Base-by-base conservation (phyloP, 2,113 vertebrate species). In the Okapia johnstoni region DNA sequence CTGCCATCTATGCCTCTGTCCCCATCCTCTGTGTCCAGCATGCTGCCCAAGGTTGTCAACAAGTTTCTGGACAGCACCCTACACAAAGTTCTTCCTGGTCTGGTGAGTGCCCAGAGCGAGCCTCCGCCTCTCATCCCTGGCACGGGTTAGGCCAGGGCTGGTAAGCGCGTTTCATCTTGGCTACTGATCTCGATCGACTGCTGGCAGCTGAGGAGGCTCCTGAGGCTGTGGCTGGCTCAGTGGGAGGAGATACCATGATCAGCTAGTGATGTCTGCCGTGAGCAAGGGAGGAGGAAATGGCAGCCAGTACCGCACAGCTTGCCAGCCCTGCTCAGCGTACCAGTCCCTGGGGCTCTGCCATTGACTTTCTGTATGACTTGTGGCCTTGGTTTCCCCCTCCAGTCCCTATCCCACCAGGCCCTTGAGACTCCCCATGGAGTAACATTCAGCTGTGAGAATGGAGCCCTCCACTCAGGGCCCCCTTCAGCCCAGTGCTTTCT, bases 61-160 rank as follows among this genome's bases (percentile, higher is more conserved):
- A 98, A 96, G 87, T 98, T 98, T 94, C 61, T 99, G 97, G 90
- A 98, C 60, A 96, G 91, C 94, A 98, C 96, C 30, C 98, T 99
- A 16, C 97, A 90, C 86, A 99, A 98, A 83, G 66, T 98, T 58
- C 96, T 99, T 80, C 98, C 97, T 1, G 57, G 36, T 60, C 60
- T 98, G 98, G 58, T 98, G 61, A 98, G 98, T 98, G 30, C 40
- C 50, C 19, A 2, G 52, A 48, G 57, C n/a, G 6, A 46, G 87
- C 79, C 60, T 80, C 13, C 0, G 1, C 4, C 46, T 63, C 21
- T 85, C 3, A 0, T n/a, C 17, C 10, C 2, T 3, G 7, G 58
- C 16, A 9, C 5, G 7, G 55, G 88, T 85, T 15, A 30, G 50
- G 28, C 2, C 33, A 57, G 54, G 14, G 17, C 40, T 43, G 80